These are phyloP conservation scores for Caenorhabditis doughertyi DNA, from an alignment of 2,888 invertebrate species.

Conservation along the genomic window DNA sequence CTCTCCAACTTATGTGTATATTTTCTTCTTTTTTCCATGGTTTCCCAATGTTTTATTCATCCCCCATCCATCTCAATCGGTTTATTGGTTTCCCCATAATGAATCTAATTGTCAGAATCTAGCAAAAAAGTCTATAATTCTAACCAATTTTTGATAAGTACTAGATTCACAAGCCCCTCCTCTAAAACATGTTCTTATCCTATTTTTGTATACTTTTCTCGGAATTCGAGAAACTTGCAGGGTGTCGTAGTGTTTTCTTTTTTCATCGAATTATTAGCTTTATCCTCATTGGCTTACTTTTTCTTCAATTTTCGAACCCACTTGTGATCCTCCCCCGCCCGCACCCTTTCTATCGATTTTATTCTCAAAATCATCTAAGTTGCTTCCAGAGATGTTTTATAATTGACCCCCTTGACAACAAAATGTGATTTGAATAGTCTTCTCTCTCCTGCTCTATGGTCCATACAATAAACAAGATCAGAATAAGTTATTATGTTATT, in stretches of 20 bases:
- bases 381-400: constrained; percentile 33
- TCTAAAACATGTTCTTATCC: neutral
- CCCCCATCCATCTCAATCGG: constrained; percentile 32
- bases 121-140: constrained; percentile 3
- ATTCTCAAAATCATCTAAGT: constrained; percentile 28
- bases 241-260: constrained; percentile 34
- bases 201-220: constrained; percentile 35
- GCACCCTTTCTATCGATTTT: constrained; percentile 35
- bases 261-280: constrained; percentile 12
- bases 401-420: constrained; percentile 26
- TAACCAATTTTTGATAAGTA: constrained; percentile 11
- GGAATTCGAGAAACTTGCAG: constrained; percentile 32
- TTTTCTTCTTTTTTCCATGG: constrained; percentile 24
- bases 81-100: neutral
- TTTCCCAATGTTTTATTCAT: constrained; percentile 7
- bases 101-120: constrained; percentile 4
- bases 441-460: constrained; percentile 21
- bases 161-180: neutral
- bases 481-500: neutral
- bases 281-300: constrained; percentile 19
- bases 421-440: constrained; percentile 54
- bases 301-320: constrained; percentile 19
- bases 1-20: constrained; percentile 52
- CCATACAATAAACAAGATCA: constrained; percentile 16
- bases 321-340: constrained; percentile 36